Evolutionary conservation across 2,888 invertebrate genomes (phyloP).

Genomic region (Arge pagana): DNA sequence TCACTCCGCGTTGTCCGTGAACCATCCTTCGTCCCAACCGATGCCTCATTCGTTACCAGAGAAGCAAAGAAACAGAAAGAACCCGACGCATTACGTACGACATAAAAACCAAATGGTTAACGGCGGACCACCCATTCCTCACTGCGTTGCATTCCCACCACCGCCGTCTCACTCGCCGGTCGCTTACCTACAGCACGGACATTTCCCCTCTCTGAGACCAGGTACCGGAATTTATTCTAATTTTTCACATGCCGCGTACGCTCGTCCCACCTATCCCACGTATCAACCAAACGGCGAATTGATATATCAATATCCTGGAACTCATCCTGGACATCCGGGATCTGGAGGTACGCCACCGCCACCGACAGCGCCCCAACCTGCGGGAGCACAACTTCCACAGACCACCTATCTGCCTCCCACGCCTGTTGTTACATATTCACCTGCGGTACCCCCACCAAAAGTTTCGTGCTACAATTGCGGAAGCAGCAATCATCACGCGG

Average conservation of each 20-base stretch:
- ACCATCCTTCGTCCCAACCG: conserved; percentile 58
- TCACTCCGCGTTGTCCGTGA: conserved; percentile 57
- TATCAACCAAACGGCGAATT: conserved; percentile 63
- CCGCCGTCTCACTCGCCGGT: conserved; percentile 48
- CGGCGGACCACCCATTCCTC: conserved; percentile 49
- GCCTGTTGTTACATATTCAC: conserved; percentile 52
- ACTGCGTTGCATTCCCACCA: conserved; percentile 48
- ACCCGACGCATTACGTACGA: conserved; percentile 48
- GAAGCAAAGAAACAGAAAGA: conserved; percentile 47
- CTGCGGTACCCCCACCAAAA: conserved; percentile 66
- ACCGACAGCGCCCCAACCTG: conserved; percentile 44
- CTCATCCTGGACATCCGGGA: conserved; percentile 48
- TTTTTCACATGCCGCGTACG: conserved; percentile 48
- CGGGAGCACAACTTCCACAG: conserved; percentile 44
- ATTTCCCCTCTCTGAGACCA: conserved; percentile 52
- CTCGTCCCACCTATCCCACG: conserved; percentile 56
- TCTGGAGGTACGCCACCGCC: conserved; percentile 39
- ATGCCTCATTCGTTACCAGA: conserved; percentile 31
- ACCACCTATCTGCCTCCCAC: conserved; percentile 51
- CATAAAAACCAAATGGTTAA: conserved; percentile 53
- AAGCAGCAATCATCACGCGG: conserved; percentile 78
- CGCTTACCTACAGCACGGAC: conserved; percentile 49
- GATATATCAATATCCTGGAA: conserved; percentile 53
- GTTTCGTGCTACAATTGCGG: conserved; percentile 93
- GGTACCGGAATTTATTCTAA: conserved; percentile 51